Base-by-base conservation (phyloP, 1,140 invertebrate species). In the Leptoteleia sp. region DNA sequence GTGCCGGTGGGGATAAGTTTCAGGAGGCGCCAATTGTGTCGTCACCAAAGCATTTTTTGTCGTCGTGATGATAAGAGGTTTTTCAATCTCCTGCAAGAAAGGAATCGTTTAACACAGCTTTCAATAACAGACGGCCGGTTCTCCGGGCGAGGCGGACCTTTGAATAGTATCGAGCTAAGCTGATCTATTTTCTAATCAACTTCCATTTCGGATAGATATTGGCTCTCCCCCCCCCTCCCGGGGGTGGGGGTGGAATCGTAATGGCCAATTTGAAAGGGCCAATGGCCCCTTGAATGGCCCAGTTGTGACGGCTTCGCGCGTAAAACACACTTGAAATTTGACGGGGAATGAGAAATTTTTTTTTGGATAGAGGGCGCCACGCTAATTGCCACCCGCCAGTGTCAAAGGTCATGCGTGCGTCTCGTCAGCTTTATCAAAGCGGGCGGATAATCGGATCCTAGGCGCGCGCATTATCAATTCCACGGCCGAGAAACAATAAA, bases 31-130 rank as follows among this genome's bases (percentile, higher is more conserved):
- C 16, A 84, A 65, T 27, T 82, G 81, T 12, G 80, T 83, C 43
- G 80, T 82, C 82, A 86, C 84, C 75, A 88, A 75, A 59, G 85
- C 85, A 70, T 85, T 86, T 80, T 83, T 87, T 38, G 85, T 88
- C 12, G 79, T 85, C 16, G 85, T 85, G 11, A 67, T 75, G 73
- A 68, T 68, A 62, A 61, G 73, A 47, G 73, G 38, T 68, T 64
- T 62, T 76, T 64, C 73, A 68, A 76, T 76, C 64, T 64, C 40
- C 62, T 76, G 64, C 48, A 64, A 68, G 62, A 68, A 64, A 62
- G 50, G 27, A 76, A 64, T 70, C 62, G 54, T 76, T 76, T 64
- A 62, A 76, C 45, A 70, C 54, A 48, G 42, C 65, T 64, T 76
- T 76, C 64, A 76, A 68, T 76, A 64, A 76, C 48, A 73, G 22